Evolutionary conservation across 2,797 vertebrate species (phyloP), one percentile per base, ranked within the genome.

Genomic region (Poeciliopsis infans): DNA sequence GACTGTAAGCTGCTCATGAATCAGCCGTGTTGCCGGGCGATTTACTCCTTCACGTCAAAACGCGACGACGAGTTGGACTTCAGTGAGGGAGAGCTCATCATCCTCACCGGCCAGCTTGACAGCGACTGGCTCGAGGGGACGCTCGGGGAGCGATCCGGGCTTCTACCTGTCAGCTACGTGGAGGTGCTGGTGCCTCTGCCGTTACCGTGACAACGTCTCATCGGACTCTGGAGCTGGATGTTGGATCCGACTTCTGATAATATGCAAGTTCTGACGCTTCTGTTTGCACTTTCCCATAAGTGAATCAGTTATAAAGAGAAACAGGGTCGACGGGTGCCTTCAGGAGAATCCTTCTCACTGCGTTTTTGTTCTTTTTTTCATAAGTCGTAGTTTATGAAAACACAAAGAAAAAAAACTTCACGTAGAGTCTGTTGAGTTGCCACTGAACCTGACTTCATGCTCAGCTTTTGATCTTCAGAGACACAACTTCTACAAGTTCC

Each of bases 71-170:
- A 98, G 93, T 95, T 98, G 86, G 94, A 94, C 87, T 98, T 98
- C 92, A 96, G 95, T 87, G 95, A 97, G 94, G 97, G 96, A 4
- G 97, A 98, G 92, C n/a, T 97, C 95, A 97, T 98, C 85, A 93
- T 95, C 64, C 87, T 98, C 86, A 97, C 96, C 80, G 95, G 94
- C 84, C 97, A 96, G 86, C 96, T 97, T 15, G 97, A 98, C 75
- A 94, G 95, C 79, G 97, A 97, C 95, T 98, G 97, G 97, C 98
- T 94, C 7, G 96, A 97, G 88, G 97, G 97, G 20, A 90, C 95
- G 89, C 88, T 97, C 3, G 93, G 84, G 0, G 94, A 96, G 72
- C 92, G 94, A 15, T 96, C 97, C 0, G 97, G 97, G 47, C 96
- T 97, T 90, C 96, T 98, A 89, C 97, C 97, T 43, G 94, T 97